Conservation (phyloP, 1,140 invertebrate species). For the Cydia fagiglandana region DNA sequence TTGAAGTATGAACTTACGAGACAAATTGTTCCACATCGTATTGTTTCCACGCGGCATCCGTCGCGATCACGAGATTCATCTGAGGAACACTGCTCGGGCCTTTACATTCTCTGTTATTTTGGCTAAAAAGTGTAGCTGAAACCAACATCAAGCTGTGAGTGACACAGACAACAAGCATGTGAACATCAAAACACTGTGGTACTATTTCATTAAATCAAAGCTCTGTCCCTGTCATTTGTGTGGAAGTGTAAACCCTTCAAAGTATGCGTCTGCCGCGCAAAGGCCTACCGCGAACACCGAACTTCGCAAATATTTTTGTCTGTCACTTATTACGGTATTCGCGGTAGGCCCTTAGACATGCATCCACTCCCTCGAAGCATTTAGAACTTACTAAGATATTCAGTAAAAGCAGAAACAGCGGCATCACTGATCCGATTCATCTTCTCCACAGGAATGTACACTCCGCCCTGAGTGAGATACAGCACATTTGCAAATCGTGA, state of each 20-base stretch:
- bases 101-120: slow-evolving; percentile 64
- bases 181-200: too few species aligned
- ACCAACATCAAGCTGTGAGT: slow-evolving; percentile 30
- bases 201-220: too few species aligned
- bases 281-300: too few species aligned
- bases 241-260: too few species aligned
- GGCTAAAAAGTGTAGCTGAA: slow-evolving; percentile 56
- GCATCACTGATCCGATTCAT: slow-evolving; percentile 67
- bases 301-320: too few species aligned
- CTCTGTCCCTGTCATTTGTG: too few species aligned
- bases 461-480: slow-evolving; percentile 67
- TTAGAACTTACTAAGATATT: slow-evolving; percentile 70
- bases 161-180: background rate
- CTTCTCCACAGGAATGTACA: slow-evolving; percentile 65
- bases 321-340: too few species aligned
- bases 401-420: slow-evolving; percentile 65
- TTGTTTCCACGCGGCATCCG: slow-evolving; percentile 78
- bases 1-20: slow-evolving; percentile 69
- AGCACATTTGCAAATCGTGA: slow-evolving; percentile 68
- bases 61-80: slow-evolving; percentile 76
- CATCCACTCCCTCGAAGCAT: too few species aligned
- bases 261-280: too few species aligned
- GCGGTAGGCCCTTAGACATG: too few species aligned
- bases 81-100: slow-evolving; percentile 54
- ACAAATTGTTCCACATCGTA: slow-evolving; percentile 79